Evolutionary conservation across 2,113 vertebrate species (phyloP).

Genomic region (Monarcha castaneiventris): DNA sequence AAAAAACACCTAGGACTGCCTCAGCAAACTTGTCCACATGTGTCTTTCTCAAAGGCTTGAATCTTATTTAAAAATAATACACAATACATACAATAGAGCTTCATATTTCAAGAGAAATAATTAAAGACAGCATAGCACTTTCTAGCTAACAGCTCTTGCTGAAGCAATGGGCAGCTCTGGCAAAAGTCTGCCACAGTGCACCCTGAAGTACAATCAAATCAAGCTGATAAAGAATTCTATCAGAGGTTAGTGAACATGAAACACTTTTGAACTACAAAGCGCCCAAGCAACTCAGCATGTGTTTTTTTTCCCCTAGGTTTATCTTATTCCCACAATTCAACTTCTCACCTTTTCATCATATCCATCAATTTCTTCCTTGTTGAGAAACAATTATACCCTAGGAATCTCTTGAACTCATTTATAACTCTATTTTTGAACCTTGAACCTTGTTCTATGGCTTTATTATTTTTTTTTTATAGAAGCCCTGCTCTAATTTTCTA

Average conservation of each 20-base stretch:
- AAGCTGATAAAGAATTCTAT: conserved; percentile 56
- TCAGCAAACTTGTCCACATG: background rate
- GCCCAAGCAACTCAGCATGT: conserved; percentile 36
- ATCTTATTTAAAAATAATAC: conserved; percentile 19
- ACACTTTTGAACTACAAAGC: conserved; percentile 49
- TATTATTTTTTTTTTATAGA: background rate
- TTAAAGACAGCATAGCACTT: background rate
- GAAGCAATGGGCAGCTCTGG: conserved; percentile 41
- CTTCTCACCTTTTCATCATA: conserved; percentile 49
- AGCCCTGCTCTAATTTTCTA: background rate
- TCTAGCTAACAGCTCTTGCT: background rate
- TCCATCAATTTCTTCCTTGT: conserved; percentile 27
- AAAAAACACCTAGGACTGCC: background rate
- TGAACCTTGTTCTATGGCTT: background rate
- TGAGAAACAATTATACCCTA: conserved; percentile 43
- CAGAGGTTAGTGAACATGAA: conserved; percentile 50
- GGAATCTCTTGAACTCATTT: conserved; percentile 27
- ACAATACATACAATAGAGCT: background rate
- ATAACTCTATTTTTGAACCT: background rate
- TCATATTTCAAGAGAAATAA: conserved; percentile 46
- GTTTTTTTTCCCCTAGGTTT: background rate
- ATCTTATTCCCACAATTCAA: conserved; percentile 29
- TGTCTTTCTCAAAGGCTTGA: background rate
- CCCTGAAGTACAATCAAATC: conserved; percentile 39
- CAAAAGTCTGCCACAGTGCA: conserved; percentile 36